These are phyloP conservation scores for Rhipidura dahli DNA, from an alignment of 2,113 vertebrate genomes.

Conservation along the genomic window DNA sequence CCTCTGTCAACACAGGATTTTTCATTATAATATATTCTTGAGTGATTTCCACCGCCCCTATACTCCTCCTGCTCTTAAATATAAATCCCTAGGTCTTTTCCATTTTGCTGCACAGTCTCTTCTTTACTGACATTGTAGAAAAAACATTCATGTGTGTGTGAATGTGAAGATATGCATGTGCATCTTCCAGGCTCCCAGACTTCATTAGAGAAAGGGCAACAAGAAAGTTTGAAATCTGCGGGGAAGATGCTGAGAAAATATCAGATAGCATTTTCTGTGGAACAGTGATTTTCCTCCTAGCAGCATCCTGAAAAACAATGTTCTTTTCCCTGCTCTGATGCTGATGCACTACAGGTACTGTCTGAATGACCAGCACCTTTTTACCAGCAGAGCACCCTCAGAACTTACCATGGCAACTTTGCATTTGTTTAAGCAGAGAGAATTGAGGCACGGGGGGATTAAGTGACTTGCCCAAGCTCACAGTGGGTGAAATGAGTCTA, in stretches of 20 bases:
- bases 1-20: conserved; percentile 28
- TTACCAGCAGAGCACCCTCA: not conserved
- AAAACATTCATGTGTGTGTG: fast-evolving
- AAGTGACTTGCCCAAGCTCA: not conserved
- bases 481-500: not conserved
- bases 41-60: not conserved
- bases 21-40: not conserved
- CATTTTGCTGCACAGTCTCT: not conserved
- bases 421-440: not conserved
- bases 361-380: not conserved
- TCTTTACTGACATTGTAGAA: not conserved
- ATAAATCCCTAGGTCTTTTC: not conserved
- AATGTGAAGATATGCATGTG: not conserved
- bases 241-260: not conserved
- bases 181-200: not conserved
- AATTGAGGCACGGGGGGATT: not conserved
- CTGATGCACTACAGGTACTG: not conserved
- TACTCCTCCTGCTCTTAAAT: not conserved
- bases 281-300: not conserved
- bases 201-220: not conserved
- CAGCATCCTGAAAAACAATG: not conserved
- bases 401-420: not conserved
- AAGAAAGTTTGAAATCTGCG: not conserved
- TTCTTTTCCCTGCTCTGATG: not conserved
- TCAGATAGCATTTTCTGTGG: not conserved